Conservation (phyloP, 2,113 vertebrate species). For the Eira barbara region DNA sequence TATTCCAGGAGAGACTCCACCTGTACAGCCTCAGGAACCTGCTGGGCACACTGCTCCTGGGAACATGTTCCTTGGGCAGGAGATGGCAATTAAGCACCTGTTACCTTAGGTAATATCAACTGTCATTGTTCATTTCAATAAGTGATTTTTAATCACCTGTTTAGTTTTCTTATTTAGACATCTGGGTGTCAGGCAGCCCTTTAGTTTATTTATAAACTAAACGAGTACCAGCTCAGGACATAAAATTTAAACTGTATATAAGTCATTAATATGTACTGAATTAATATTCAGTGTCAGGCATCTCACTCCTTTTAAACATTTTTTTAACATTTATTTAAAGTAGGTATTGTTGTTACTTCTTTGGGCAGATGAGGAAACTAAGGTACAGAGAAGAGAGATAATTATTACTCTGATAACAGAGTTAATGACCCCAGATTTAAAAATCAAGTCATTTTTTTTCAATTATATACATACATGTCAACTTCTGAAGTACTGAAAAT, state of each 20-base stretch:
- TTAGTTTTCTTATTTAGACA: constrained; percentile 23
- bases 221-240: background rate
- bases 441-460: background rate
- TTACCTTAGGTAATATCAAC: constrained; percentile 22
- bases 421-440: background rate
- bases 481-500: background rate
- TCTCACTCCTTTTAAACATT: background rate
- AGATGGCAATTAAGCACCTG: constrained; percentile 85
- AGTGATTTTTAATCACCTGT: constrained; percentile 30
- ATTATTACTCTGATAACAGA: background rate
- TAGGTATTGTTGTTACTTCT: background rate
- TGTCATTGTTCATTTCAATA: constrained; percentile 26
- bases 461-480: background rate
- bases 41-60: constrained; percentile 73
- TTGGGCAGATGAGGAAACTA: background rate
- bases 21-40: constrained; percentile 82
- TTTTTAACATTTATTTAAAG: background rate
- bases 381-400: background rate
- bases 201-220: constrained; percentile 1
- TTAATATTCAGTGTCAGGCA: background rate
- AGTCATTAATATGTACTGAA: background rate
- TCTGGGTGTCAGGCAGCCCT: background rate
- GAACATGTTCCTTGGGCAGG: constrained; percentile 77
- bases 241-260: constrained; percentile 3
- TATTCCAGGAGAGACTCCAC: constrained; percentile 44